Base-by-base conservation (phyloP, 2,888 invertebrate species). In the Dryocosmus kuriphilus region DNA sequence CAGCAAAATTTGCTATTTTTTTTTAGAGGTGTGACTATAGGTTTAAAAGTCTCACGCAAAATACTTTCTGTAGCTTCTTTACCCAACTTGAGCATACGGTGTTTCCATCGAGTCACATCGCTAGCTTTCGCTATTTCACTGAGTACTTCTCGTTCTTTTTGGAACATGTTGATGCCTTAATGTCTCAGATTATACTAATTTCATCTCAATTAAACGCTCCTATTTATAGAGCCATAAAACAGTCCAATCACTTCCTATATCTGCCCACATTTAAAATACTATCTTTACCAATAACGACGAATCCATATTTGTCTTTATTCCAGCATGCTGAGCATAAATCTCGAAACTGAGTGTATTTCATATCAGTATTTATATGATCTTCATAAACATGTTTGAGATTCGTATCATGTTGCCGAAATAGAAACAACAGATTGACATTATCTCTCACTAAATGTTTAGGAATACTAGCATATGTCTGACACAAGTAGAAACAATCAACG, bases 281-380 rank as follows among this genome's bases (percentile, higher is more conserved):
- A 35, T 79, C 79, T 38, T 79, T 79, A 38, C 73, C 76, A 14
- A 79, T 76, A 5, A 76, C 74, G 1, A 76, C 11, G 73, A 75
- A 78, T 32, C 78, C 75, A 74, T 77, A 63, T 63, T 74, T 74
- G 1, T 41, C 8, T 51, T 7, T 35, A 24, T 61, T 32, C 74
- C 77, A 73, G 60, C 60, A 77, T 22, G 24, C 30, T 27, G 35
- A 32, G 41, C 61, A 77, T 11, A 73, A 38, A 14, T 77, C 73
- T 35, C 41, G 9, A 32, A 77, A 77, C 16, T 30, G 19, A 22
- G 30, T 60, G 19, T 46, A 46, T 1, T 9, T 46, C 46, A 46
- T 46, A 16, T 46, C 46, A 1, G 46, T 46, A 46, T 77, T 77
- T 16, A 74, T 62, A 74, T 77, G 62, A 51, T 77, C 74, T 22